phyloP scores from a whole-genome alignment of 2,113 vertebrate species.

The Psilopogon haemacephalus region DNA sequence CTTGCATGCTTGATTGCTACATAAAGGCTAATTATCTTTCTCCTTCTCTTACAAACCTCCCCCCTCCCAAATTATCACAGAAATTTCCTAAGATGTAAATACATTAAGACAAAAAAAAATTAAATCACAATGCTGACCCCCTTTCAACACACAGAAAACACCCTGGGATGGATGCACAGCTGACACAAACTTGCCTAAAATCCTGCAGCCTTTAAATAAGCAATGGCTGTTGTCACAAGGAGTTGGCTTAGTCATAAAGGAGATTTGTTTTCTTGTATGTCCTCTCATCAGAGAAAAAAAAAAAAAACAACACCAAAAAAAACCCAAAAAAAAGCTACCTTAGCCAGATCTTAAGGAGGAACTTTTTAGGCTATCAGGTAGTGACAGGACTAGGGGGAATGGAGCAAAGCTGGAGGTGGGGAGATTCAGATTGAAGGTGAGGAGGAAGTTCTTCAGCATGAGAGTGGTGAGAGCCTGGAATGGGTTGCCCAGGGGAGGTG shows the following conservation, averaged over 20 bases:
- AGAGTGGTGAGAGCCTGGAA: too few relatives aligned
- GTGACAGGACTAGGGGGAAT: too few relatives aligned
- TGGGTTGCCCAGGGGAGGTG: too few relatives aligned
- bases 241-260: not conserved
- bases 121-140: not conserved
- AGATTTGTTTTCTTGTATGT: not conserved
- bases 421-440: too few relatives aligned
- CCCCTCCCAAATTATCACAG: not conserved
- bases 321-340: not conserved
- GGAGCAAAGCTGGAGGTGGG: too few relatives aligned
- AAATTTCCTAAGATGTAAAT: constrained; percentile 37
- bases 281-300: not conserved
- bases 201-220: not conserved
- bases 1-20: constrained; percentile 53
- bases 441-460: too few relatives aligned
- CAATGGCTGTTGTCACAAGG: not conserved
- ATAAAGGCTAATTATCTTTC: constrained; percentile 63
- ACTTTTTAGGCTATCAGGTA: too few relatives aligned
- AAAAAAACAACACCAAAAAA: too few relatives aligned
- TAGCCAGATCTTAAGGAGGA: not conserved
- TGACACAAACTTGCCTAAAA: not conserved
- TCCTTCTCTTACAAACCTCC: not conserved
- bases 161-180: not conserved
- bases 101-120: not conserved
- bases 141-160: not conserved